Conservation (phyloP, 1,140 invertebrate genomes). For the Lycorma delicatula region DNA sequence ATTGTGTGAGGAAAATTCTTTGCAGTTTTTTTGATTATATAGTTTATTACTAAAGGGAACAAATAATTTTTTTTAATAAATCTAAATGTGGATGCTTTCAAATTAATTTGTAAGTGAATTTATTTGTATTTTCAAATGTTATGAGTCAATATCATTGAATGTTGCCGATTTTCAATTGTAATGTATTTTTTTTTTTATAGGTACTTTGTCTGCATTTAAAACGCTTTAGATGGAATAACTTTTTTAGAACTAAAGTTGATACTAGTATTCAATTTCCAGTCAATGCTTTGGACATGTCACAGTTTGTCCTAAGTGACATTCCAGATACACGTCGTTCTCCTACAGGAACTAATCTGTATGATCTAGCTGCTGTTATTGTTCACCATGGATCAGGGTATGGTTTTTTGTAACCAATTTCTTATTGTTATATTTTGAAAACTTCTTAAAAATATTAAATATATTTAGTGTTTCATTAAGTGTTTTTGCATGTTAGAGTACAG, state of each 20-base stretch:
- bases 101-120: not conserved
- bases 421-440: not conserved
- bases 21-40: no score
- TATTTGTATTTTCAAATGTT: not conserved
- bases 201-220: conserved; percentile 78
- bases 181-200: conserved; percentile 38
- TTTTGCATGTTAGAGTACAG: no score
- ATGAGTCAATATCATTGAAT: not conserved
- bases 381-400: conserved; percentile 72
- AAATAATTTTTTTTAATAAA: not conserved
- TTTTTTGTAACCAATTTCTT: not conserved
- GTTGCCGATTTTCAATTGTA: not conserved
- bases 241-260: conserved; percentile 70
- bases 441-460: not conserved
- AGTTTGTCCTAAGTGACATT: conserved; percentile 59
- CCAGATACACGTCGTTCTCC: conserved; percentile 54
- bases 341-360: conserved; percentile 61
- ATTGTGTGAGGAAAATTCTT: no score
- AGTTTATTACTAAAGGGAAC: no score
- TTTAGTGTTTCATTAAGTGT: no score
- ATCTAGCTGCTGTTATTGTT: conserved; percentile 75
- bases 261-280: conserved; percentile 71
- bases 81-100: not conserved
- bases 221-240: conserved; percentile 76
- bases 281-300: conserved; percentile 66